Conservation (phyloP, 2,797 vertebrate species). For the Sciaenops ocellatus region DNA sequence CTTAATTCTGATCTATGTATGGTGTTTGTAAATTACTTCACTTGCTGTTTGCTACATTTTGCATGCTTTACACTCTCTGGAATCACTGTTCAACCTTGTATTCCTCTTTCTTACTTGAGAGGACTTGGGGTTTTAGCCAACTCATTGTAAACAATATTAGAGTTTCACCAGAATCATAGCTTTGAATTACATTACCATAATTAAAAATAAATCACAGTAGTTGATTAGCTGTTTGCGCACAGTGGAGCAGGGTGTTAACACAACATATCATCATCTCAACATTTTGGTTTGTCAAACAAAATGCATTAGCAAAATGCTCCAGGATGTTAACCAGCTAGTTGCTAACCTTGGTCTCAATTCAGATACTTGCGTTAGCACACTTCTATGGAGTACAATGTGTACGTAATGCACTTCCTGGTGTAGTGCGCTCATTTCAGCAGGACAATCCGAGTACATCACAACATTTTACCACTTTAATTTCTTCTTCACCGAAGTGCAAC, state of each 20-base stretch:
- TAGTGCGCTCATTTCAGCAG: too few relatives aligned
- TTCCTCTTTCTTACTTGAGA: not conserved
- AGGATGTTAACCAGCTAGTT: not conserved
- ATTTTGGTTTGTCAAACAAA: not conserved
- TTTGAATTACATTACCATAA: slow-evolving; percentile 1
- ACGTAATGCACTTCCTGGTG: too few relatives aligned
- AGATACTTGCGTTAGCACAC: too few relatives aligned
- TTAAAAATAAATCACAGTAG: not conserved
- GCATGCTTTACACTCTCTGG: not conserved
- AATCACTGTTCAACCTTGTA: not conserved
- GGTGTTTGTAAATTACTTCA: slow-evolving; percentile 21
- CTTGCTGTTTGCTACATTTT: not conserved
- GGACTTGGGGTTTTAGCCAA: not conserved
- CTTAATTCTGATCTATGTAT: slow-evolving; percentile 46
- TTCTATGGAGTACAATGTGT: too few relatives aligned
- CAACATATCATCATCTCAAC: not conserved
- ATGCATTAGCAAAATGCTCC: not conserved
- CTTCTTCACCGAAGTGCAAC: too few relatives aligned
- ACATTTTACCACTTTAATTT: too few relatives aligned
- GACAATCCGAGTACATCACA: too few relatives aligned
- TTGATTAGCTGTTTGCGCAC: too few relatives aligned
- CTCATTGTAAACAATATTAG: not conserved
- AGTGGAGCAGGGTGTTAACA: not conserved
- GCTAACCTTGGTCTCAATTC: not conserved
- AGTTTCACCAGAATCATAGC: not conserved